Conservation (phyloP, 2,113 vertebrate species). For the Ictidomys tridecemlineatus region DNA sequence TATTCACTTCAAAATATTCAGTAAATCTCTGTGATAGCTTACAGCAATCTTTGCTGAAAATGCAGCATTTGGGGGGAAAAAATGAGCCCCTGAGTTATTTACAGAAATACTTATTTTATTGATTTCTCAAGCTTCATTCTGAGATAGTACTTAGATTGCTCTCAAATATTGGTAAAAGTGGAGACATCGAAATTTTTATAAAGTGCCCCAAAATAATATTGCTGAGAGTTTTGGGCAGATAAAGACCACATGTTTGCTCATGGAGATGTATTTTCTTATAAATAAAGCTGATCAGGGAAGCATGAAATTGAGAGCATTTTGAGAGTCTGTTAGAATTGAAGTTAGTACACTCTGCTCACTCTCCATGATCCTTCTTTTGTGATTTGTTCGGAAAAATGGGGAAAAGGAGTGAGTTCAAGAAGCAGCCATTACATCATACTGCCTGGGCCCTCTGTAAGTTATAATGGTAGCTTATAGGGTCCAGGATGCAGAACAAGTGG, state of each 20-base stretch:
- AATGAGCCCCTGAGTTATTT: neutral
- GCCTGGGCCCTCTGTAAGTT: constrained; percentile 72
- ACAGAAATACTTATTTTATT: constrained; percentile 52
- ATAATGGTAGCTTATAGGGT: neutral
- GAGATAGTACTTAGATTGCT: constrained; percentile 83
- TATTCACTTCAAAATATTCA: constrained; percentile 30
- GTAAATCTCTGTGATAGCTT: neutral
- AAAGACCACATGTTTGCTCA: constrained; percentile 85
- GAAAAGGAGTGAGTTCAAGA: constrained; percentile 81
- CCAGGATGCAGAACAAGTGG: neutral
- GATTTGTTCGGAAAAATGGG: constrained; percentile 84
- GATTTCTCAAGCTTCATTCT: constrained; percentile 83
- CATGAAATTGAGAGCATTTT: constrained; percentile 90
- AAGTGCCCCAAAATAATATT: constrained; percentile 75
- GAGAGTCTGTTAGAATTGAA: constrained; percentile 83
- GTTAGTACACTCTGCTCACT: constrained; percentile 83
- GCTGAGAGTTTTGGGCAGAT: constrained; percentile 84
- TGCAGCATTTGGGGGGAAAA: neutral
- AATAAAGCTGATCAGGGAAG: constrained; percentile 89
- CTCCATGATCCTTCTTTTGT: constrained; percentile 80
- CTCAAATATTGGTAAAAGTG: constrained; percentile 62
- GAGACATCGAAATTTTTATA: constrained; percentile 79
- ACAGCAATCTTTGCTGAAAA: neutral
- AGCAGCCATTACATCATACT: constrained; percentile 60
- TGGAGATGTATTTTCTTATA: constrained; percentile 86